These are phyloP conservation scores for Brachirus orientalis DNA, from an alignment of 2,113 vertebrate species.

Conservation along the genomic window DNA sequence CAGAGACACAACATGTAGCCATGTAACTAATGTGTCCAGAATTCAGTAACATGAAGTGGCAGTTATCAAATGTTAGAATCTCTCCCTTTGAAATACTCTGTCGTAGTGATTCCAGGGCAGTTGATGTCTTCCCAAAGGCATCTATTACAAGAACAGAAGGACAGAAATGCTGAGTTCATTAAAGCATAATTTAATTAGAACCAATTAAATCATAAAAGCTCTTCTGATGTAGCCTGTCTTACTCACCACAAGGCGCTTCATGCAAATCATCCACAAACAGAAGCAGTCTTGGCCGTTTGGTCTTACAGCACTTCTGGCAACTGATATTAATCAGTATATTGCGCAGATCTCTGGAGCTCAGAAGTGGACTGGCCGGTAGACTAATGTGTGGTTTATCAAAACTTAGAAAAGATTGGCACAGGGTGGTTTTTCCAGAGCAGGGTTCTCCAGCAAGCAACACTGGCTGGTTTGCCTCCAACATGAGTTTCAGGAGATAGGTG, in stretches of 20 bases:
- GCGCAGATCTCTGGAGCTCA: slow-evolving; percentile 71
- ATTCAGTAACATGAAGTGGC: slow-evolving; percentile 71
- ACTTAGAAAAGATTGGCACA: slow-evolving; percentile 78
- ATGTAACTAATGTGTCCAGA: slow-evolving; percentile 78
- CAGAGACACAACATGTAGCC: slow-evolving; percentile 70
- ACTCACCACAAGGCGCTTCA: slow-evolving; percentile 83
- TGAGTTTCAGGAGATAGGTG: slow-evolving; percentile 76
- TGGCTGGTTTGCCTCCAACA: slow-evolving; percentile 80
- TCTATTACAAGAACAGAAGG: slow-evolving; percentile 67
- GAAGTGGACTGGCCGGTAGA: slow-evolving; percentile 66
- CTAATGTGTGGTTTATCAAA: slow-evolving; percentile 64
- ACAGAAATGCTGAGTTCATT: not conserved
- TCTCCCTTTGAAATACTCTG: slow-evolving; percentile 81
- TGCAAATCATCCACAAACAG: slow-evolving; percentile 88
- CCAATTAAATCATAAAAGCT: not conserved
- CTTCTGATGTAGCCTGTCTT: not conserved
- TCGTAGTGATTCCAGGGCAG: slow-evolving; percentile 83
- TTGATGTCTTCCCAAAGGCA: slow-evolving; percentile 67
- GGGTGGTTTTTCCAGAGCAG: slow-evolving; percentile 82
- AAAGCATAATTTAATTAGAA: not conserved
- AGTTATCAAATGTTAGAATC: slow-evolving; percentile 57
- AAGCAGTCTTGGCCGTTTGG: slow-evolving; percentile 64
- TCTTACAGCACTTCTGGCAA: slow-evolving; percentile 14
- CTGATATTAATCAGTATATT: slow-evolving; percentile 68
- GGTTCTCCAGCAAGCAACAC: slow-evolving; percentile 84